Evolutionary conservation across 2,888 invertebrate genomes (phyloP).

Genomic region (Leptopilina syphax): DNA sequence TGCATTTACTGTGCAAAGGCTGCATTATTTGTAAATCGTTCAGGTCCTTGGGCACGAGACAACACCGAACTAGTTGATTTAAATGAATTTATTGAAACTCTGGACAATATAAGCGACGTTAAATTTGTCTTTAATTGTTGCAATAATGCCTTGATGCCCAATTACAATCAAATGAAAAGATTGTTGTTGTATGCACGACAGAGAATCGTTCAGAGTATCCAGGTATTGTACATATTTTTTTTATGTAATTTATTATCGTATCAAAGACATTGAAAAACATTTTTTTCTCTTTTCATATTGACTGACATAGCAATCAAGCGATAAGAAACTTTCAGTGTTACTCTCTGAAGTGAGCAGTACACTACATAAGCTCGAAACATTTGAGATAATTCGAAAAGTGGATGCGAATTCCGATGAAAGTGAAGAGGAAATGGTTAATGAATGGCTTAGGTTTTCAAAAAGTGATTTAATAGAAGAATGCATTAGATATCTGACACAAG

Average conservation of each 20-base stretch:
- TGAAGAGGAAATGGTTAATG: constrained; percentile 64
- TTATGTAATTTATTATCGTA: background rate
- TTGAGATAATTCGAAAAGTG: constrained; percentile 67
- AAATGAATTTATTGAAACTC: constrained; percentile 70
- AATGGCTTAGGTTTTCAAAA: constrained; percentile 76
- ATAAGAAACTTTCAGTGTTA: constrained; percentile 50
- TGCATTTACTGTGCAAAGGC: constrained; percentile 76
- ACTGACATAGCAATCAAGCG: constrained; percentile 50
- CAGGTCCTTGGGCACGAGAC: constrained; percentile 66
- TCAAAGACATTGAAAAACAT: constrained; percentile 21
- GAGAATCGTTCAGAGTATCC: constrained; percentile 62
- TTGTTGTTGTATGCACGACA: constrained; percentile 71
- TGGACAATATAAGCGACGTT: constrained; percentile 76
- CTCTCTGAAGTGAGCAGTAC: constrained; percentile 59
- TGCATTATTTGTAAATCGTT: constrained; percentile 69
- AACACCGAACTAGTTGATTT: constrained; percentile 67
- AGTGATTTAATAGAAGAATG: constrained; percentile 75
- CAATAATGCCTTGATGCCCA: constrained; percentile 70
- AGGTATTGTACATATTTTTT: constrained; percentile 51
- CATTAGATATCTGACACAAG: constrained; percentile 72
- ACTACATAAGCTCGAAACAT: constrained; percentile 76
- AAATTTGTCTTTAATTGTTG: constrained; percentile 77
- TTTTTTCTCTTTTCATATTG: background rate
- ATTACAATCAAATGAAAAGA: constrained; percentile 67
- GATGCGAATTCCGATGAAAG: constrained; percentile 55